Evolutionary conservation across 2,113 vertebrate genomes (phyloP).

Genomic region (Amphiprion percula): DNA sequence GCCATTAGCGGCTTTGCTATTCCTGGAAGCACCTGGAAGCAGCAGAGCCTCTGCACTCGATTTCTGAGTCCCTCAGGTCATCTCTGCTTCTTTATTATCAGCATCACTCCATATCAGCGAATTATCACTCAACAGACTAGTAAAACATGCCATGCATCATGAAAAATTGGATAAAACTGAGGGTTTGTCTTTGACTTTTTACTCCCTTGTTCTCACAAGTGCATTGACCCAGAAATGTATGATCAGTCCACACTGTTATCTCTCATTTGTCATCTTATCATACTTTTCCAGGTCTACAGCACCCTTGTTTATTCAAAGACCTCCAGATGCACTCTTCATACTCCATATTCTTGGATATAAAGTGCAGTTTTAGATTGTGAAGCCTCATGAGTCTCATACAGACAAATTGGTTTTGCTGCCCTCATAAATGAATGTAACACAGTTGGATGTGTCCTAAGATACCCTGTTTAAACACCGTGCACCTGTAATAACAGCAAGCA

Average conservation of each 20-base stretch:
- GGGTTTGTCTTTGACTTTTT: background rate
- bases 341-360: background rate
- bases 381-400: too few relatives aligned
- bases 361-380: too few relatives aligned
- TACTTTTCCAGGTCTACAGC: background rate
- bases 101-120: slow-evolving; percentile 28
- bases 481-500: too few relatives aligned
- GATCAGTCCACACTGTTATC: slow-evolving; percentile 9
- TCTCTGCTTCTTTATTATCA: slow-evolving; percentile 32
- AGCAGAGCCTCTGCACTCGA: slow-evolving; percentile 29
- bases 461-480: too few relatives aligned
- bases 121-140: slow-evolving; percentile 20
- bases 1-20: slow-evolving; percentile 64
- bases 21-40: slow-evolving; percentile 71
- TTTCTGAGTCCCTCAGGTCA: slow-evolving; percentile 20
- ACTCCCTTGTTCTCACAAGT: slow-evolving; percentile 3
- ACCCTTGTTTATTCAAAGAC: slow-evolving; percentile 23
- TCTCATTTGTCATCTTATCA: slow-evolving; percentile 24
- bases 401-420: too few relatives aligned
- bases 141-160: slow-evolving; percentile 14
- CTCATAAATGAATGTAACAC: too few relatives aligned
- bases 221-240: background rate
- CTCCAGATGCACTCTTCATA: slow-evolving; percentile 13
- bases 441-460: too few relatives aligned
- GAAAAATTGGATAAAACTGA: slow-evolving; percentile 18